Evolutionary conservation across 1,140 invertebrate species (phyloP), one percentile per base, ranked within the genome.

Genomic region (Heliothis virescens): DNA sequence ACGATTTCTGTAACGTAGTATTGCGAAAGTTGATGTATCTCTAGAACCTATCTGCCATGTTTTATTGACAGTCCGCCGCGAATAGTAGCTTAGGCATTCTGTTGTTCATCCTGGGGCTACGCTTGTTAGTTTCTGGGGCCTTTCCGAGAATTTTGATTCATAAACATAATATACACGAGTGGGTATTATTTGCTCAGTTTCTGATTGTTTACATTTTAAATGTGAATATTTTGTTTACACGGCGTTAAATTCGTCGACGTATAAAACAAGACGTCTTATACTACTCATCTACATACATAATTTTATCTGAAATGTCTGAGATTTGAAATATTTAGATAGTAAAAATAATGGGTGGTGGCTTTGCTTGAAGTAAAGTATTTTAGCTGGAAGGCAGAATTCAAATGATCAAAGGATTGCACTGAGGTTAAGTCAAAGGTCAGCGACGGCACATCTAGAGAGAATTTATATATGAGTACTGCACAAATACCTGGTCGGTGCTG

Each of bases 361-460:
- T 16, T 29, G 47, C 48, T 26, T 60, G 13, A 12, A 34, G n/a
- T 62, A 72, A 79, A 29, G 11, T 62, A 52, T 29, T 52, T 26
- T 72, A 72, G 50, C 75, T 65, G 47, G 11, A 29, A 55, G 73
- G 74, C 41, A 60, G 9, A 59, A 48, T 74, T n/a, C 15, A 60
- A 52, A 18, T 2, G 47, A 16, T 52, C 21, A 63, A 50, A 34
- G 21, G 60, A 76, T 63, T 53, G 60, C 74, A 63, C 48, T 41
- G 34, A 34, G 29, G 60, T 65, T 79, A 80, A 80, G 84, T 83
- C 82, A 86, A 63, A 85, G 85, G 85, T 86, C 79, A 72, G 63
- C 71, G 63, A 41, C 60, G 57, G 41, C 41, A 79, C 75, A 80
- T 83, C 72, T 74, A 67, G 60, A 67, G 53, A 79, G 55, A 59